Base-by-base conservation (phyloP, 2,888 invertebrate genomes). In the Chalcis sispes region DNA sequence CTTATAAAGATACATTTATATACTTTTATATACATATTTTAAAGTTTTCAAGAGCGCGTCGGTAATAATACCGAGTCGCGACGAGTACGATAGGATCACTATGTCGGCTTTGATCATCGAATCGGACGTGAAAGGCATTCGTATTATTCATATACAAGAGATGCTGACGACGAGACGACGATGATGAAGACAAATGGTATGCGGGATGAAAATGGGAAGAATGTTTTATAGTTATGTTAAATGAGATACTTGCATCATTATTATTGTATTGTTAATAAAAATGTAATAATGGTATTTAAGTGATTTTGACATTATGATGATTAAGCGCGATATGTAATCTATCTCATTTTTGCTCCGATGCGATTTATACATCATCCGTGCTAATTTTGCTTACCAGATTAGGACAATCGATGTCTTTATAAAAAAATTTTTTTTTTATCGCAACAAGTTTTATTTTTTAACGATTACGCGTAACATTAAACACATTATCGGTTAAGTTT, bases 151-250 rank as follows among this genome's bases (percentile, higher is more conserved):
- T 74, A n/a, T n/a, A n/a, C 74, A 66, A 42, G 77, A 73, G 65
- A 61, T 48, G 67, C 61, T 52, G 74, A 27, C 40, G 66, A 62
- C 74, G 69, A 71, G 71, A 74, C 61, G 74, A 74, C 67, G 50
- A 61, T 77, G 77, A 77, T 77, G 74, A 77, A 71, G 74, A 77
- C 74, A 67, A 77, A 77, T 77, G 77, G 58, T 27, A 72, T 58
- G 25, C 8, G 66, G 29, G 71, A 48, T 20, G n/a, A 67, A 74
- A 72, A 56, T 56, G 27, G 61, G 52, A 74, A 65, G 64, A 73
- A 73, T 65, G 73, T 77, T 66, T 73, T 65, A 27, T 58, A 64
- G 69, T 27, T 72, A 67, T 69, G 56, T 69, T 77, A 77, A 77
- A 72, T 77, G 69, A 71, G 46, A 46, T 23, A 15, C 40, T 27